Evolutionary conservation across 1,140 invertebrate genomes (phyloP).

Genomic region (Formica exsecta): DNA sequence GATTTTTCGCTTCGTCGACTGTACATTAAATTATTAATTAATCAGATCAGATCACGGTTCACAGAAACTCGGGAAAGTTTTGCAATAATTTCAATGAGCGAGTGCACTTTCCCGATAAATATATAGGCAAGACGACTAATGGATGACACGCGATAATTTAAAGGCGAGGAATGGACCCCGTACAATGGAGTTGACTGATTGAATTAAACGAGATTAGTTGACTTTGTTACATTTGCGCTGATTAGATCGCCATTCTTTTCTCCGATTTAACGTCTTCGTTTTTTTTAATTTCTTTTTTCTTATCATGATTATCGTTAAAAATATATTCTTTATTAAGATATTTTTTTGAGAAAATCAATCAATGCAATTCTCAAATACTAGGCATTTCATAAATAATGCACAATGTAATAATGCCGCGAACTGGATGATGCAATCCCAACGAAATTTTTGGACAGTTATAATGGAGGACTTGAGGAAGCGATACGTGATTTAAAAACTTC

Average conservation of each 20-base stretch:
- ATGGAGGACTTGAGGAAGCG: no score
- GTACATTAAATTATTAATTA: conserved; percentile 48
- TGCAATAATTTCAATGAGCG: conserved; percentile 64
- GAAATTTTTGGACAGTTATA: no score
- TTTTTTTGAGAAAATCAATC: background rate
- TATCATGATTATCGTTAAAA: conserved; percentile 12
- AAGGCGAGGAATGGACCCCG: conserved; percentile 36
- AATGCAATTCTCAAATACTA: conserved; percentile 7
- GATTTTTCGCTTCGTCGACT: conserved; percentile 34
- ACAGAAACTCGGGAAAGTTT: conserved; percentile 21
- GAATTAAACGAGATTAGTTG: conserved; percentile 58
- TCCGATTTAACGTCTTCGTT: background rate
- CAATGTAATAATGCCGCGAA: no score
- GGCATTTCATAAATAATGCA: no score
- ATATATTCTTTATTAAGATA: conserved; percentile 15
- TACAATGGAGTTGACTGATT: conserved; percentile 67
- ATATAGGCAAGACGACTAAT: background rate
- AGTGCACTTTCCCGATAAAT: conserved; percentile 55
- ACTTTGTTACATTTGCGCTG: conserved; percentile 8
- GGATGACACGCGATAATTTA: conserved; percentile 62
- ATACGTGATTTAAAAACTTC: no score
- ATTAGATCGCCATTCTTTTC: background rate
- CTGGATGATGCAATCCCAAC: no score
- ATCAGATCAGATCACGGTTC: conserved; percentile 7
- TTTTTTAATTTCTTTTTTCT: background rate